phyloP scores from a whole-genome alignment of 2,888 invertebrate genomes.

The Catonia carolina region DNA sequence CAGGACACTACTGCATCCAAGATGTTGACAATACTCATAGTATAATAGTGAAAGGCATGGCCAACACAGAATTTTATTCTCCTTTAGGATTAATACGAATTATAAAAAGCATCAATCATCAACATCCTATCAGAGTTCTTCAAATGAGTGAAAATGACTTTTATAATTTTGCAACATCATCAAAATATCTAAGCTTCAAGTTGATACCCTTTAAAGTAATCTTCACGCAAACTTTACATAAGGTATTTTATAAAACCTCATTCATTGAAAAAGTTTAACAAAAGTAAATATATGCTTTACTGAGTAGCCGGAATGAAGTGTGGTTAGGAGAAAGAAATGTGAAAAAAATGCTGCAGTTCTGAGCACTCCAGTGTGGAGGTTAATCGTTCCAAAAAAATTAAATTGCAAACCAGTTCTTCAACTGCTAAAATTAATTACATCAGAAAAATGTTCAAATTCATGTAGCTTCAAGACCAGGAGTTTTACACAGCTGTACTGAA shows the following conservation, averaged over 20 bases:
- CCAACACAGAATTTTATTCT: conserved; percentile 4
- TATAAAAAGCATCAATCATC: conserved; percentile 1
- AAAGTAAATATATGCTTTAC: not conserved
- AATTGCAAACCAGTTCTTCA: conserved; percentile 15
- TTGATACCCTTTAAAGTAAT: conserved; percentile 7
- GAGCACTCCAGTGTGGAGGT: not conserved
- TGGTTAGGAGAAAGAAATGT: not conserved
- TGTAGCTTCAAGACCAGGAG: conserved; percentile 13
- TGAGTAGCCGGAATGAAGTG: too few species aligned
- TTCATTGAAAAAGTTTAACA: not conserved
- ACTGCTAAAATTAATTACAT: conserved; percentile 11
- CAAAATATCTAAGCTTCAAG: conserved; percentile 9
- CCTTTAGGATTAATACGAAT: conserved; percentile 16
- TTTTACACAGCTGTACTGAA: conserved; percentile 17
- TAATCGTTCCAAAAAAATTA: conserved; percentile 2
- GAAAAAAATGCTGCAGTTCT: too few species aligned
- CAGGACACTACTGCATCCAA: conserved; percentile 19
- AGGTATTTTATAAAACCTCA: conserved; percentile 6
- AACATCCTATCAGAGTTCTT: conserved; percentile 5
- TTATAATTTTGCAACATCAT: not conserved
- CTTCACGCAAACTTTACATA: conserved; percentile 9
- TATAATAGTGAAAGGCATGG: conserved; percentile 13
- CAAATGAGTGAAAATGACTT: conserved; percentile 17
- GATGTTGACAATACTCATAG: too few species aligned
- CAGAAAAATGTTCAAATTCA: conserved; percentile 16